Evolutionary conservation across 2,113 vertebrate genomes (phyloP), one percentile per base, ranked within the genome.

Genomic region (Ursus arctos): DNA sequence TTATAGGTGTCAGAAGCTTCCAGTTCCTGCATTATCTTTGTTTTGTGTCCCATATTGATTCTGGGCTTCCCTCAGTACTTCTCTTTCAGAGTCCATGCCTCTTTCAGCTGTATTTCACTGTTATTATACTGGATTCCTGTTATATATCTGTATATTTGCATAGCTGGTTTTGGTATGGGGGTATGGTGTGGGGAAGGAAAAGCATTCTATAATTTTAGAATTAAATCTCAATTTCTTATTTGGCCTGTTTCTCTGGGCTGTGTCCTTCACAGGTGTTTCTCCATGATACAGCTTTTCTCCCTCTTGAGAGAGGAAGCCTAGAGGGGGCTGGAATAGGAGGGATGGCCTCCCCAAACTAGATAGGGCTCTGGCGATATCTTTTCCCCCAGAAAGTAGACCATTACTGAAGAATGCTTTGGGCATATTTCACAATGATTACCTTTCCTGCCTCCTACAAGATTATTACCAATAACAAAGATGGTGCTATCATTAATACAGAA

Each of bases 401-500:
- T 47, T 57, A 11, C 28, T 76, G 40, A 18, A 47, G 24, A 95
- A 85, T 49, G 59, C 21, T 77, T 3, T 95, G 53, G 71, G 71
- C 24, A 69, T 85, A 69, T 91, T 84, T 95, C 36, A 79, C 33
- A 91, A 53, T 40, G 26, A 95, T 63, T 82, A 81, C 19, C 31
- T 16, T 81, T 76, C 11, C 55, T 33, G 74, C 18, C 24, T 72
- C 43, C 43, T 88, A 5, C 65, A 59, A 61, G 7, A 80, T 53
- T 85, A 74, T 26, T 43, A n/a, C 0, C 85, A 90, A 74, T 88
- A 92, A 61, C 24, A 88, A 92, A 36, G 21, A 33, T 7, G 4
- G 5, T 89, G 21, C 69, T 69, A 67, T 92, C 81, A 77, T 69
- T 92, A 95, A 88, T 40, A 80, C 51, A 53, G 33, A 86, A 86